Evolutionary conservation across 1,140 invertebrate species (phyloP).

Genomic region (Drosophila neocordata): DNA sequence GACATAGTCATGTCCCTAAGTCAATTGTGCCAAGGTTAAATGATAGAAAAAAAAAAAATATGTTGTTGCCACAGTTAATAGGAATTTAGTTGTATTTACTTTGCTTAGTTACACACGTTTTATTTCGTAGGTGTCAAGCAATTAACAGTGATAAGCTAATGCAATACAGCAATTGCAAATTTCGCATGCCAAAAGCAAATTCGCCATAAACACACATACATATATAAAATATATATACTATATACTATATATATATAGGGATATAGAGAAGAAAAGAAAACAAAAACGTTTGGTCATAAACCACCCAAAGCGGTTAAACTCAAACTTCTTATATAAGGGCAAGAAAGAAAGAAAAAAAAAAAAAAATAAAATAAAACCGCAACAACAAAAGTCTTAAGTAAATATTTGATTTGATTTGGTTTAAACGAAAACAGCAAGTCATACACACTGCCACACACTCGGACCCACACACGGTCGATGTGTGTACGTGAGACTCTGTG

Average conservation of each 20-base stretch:
- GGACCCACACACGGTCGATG: not conserved
- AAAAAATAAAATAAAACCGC: conserved; percentile 26
- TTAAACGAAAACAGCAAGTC: conserved; percentile 58
- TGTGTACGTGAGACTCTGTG: conserved; percentile 49
- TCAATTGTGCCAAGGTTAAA: conserved; percentile 72
- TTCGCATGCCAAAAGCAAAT: conserved; percentile 31
- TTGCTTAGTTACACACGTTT: conserved; percentile 49
- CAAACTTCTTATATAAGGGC: conserved; percentile 62
- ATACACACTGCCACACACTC: conserved; percentile 22
- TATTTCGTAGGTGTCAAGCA: conserved; percentile 71
- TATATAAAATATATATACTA: conserved; percentile 17
- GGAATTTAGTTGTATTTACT: conserved; percentile 11
- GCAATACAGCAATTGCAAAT: conserved; percentile 46
- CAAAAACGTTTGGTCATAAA: conserved; percentile 43
- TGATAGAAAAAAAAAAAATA: not conserved
- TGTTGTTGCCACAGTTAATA: conserved; percentile 43
- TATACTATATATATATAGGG: conserved; percentile 12
- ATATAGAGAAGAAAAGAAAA: conserved; percentile 24
- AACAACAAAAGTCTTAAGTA: conserved; percentile 37
- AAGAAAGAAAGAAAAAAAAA: conserved; percentile 27
- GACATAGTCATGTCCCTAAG: not conserved
- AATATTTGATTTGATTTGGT: conserved; percentile 76
- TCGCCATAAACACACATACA: conserved; percentile 17
- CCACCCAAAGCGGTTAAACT: conserved; percentile 63
- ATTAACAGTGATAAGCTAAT: conserved; percentile 62